A percentile compares a stretch with the other conserved stretches of the same genome.
Conservation (phyloP, 2,797 vertebrate genomes). For the Momotus momota region DNA sequence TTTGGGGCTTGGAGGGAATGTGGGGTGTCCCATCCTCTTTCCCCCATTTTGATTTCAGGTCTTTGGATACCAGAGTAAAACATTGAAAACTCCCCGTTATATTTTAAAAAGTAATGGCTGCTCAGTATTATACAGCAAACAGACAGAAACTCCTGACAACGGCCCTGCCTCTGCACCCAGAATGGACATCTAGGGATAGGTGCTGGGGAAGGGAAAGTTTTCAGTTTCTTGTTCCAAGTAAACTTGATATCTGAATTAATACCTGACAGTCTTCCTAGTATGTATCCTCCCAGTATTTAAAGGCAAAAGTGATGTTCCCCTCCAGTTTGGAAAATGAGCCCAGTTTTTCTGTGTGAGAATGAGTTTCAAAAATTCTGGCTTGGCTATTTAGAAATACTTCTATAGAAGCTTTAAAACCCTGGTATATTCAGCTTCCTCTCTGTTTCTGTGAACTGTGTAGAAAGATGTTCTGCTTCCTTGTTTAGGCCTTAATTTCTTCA, state of each 20-base stretch:
- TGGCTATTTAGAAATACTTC: neutral
- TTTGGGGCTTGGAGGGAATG: neutral
- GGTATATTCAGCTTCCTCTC: neutral
- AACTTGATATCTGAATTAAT: neutral
- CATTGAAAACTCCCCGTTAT: neutral
- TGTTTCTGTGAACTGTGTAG: neutral
- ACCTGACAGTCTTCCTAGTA: neutral
- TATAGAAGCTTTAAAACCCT: neutral
- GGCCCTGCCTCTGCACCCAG: neutral
- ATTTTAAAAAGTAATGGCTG: neutral
- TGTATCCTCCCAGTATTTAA: neutral
- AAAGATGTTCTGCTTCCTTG: neutral
- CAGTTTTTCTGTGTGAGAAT: neutral
- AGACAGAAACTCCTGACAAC: neutral
- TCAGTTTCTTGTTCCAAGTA: neutral
- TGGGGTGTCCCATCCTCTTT: neutral
- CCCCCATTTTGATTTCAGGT: neutral
- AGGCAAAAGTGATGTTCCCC: neutral
- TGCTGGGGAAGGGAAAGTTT: neutral
- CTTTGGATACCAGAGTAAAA: neutral
- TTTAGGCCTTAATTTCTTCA: neutral
- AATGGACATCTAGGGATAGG: neutral
- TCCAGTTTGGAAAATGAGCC: neutral
- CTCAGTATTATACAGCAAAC: neutral
- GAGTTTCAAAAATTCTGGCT: neutral